Evolutionary conservation across 2,113 vertebrate genomes (phyloP).

Genomic region (Probosciger aterrimus): DNA sequence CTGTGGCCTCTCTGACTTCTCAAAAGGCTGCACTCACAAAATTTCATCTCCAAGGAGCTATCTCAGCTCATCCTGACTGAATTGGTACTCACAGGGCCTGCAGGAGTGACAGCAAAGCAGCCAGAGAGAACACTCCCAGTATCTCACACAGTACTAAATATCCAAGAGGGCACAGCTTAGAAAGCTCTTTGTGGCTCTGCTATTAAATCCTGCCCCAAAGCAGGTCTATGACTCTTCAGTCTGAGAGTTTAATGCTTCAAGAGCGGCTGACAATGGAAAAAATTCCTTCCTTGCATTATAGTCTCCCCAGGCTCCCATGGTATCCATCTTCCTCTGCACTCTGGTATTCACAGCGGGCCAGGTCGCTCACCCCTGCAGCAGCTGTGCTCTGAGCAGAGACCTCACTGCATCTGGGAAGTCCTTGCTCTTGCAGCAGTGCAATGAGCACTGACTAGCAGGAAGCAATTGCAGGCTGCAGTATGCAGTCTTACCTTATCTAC

Average conservation of each 20-base stretch:
- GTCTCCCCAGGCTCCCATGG: background rate
- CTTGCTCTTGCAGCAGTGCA: background rate
- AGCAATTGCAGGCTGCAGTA: background rate
- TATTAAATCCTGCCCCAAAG: background rate
- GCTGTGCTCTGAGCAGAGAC: background rate
- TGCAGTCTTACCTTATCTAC: constrained; percentile 86
- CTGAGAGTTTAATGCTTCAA: background rate
- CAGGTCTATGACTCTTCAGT: background rate
- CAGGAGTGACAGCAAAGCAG: background rate
- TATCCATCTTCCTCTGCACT: background rate
- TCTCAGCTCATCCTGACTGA: background rate
- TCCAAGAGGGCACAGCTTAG: background rate
- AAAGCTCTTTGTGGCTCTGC: background rate
- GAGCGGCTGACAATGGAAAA: background rate
- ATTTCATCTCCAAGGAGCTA: background rate
- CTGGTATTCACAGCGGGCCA: background rate
- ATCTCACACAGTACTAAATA: background rate
- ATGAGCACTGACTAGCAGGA: background rate
- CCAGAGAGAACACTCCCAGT: background rate
- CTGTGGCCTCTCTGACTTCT: background rate
- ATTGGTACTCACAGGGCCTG: background rate
- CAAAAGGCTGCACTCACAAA: background rate
- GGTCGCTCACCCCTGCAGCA: background rate
- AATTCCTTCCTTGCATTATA: background rate
- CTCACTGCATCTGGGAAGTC: background rate